phyloP scores from a whole-genome alignment of 2,888 invertebrate genomes.

The Lasioglossum lativentre region DNA sequence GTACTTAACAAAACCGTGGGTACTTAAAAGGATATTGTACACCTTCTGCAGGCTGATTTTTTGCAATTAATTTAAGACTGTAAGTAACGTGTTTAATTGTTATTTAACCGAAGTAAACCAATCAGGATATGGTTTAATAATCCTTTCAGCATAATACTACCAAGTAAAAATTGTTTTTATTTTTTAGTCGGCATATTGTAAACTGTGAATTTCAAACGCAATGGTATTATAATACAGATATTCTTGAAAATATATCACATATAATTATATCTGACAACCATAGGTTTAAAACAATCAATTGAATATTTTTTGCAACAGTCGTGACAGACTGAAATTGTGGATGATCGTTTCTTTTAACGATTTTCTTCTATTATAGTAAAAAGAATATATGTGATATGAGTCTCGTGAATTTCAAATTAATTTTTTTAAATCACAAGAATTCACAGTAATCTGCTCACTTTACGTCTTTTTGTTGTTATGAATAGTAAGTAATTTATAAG shows the following conservation, averaged over 20 bases:
- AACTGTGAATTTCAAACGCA: conserved; percentile 32
- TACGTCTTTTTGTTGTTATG: conserved; percentile 16
- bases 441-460: conserved; percentile 23
- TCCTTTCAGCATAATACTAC: conserved; percentile 48
- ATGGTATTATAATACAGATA: conserved; percentile 32
- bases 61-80: conserved; percentile 63
- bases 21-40: not conserved
- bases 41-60: conserved; percentile 67
- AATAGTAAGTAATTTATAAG: conserved; percentile 31
- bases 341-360: not conserved
- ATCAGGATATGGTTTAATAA: conserved; percentile 24
- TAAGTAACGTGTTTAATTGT: conserved; percentile 58
- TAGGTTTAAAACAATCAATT: not conserved
- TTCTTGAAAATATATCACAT: conserved; percentile 34
- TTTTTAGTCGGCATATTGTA: conserved; percentile 34
- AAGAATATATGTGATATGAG: conserved; percentile 20
- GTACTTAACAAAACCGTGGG: not conserved
- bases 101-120: conserved; percentile 38
- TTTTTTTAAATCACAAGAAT: conserved; percentile 12
- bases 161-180: conserved; percentile 37
- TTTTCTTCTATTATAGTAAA: not conserved
- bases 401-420: not conserved
- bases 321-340: not conserved
- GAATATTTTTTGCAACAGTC: not conserved
- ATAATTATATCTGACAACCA: conserved; percentile 26